A percentile compares a stretch with the other conserved stretches of the same genome.
Conservation (phyloP, 1,140 invertebrate genomes). For the Paralvinella palmiformis region DNA sequence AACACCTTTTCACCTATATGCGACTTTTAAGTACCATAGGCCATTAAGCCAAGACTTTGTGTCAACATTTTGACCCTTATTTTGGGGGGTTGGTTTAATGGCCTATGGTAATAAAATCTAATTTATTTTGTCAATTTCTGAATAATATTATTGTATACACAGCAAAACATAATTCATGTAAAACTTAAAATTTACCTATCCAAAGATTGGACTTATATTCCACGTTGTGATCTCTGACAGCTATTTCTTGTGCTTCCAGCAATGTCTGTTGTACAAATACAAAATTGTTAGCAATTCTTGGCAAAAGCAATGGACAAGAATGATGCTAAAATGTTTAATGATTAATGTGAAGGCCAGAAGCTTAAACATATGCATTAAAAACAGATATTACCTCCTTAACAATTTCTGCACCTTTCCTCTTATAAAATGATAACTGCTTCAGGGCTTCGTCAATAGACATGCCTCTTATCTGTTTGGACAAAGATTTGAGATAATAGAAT, state of each 20-base stretch:
- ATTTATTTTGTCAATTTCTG: too few relatives aligned
- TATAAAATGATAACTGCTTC: slow-evolving; percentile 77
- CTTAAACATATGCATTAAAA: not conserved
- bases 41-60: too few relatives aligned
- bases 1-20: too few relatives aligned
- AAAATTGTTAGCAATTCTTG: not conserved
- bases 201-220: slow-evolving; percentile 93
- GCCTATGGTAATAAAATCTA: too few relatives aligned
- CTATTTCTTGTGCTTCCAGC: slow-evolving; percentile 77
- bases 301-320: too few relatives aligned
- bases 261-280: slow-evolving; percentile 28
- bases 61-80: too few relatives aligned
- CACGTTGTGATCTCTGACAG: slow-evolving; percentile 83
- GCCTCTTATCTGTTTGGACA: slow-evolving; percentile 59
- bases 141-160: too few relatives aligned
- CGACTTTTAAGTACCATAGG: too few relatives aligned
- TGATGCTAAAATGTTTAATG: not conserved
- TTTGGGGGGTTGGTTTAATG: too few relatives aligned
- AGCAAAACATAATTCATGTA: too few relatives aligned
- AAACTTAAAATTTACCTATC: too few relatives aligned
- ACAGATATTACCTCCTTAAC: slow-evolving; percentile 61
- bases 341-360: not conserved
- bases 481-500: slow-evolving; percentile 10
- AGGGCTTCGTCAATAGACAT: slow-evolving; percentile 90
- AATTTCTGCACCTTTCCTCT: slow-evolving; percentile 74